A percentile compares a stretch with the other conserved stretches of the same genome.
Conservation (phyloP, 2,113 vertebrate genomes). For the Nematolebias whitei region DNA sequence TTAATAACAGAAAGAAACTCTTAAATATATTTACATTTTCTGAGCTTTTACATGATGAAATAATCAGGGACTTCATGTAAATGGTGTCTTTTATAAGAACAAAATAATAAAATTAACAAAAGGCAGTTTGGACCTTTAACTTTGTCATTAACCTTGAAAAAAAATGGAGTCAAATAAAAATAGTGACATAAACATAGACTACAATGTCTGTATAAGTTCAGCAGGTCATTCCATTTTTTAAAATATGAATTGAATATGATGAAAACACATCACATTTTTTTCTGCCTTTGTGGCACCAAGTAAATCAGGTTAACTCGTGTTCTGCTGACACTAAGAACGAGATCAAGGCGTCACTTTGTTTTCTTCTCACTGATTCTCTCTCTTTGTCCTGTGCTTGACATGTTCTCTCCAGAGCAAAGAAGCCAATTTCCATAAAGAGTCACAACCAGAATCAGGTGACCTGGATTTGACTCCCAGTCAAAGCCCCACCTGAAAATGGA, state of each 20-base stretch:
- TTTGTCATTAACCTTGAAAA: slow-evolving; percentile 20
- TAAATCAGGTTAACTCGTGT: slow-evolving; percentile 73
- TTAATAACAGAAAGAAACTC: slow-evolving; percentile 47
- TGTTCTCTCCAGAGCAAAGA: slow-evolving; percentile 68
- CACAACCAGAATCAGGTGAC: slow-evolving; percentile 76
- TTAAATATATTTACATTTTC: slow-evolving; percentile 52
- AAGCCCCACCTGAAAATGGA: slow-evolving; percentile 65
- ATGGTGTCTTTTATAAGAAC: slow-evolving; percentile 18
- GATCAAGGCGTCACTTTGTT: slow-evolving; percentile 59
- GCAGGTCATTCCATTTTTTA: slow-evolving; percentile 56
- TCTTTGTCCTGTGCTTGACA: slow-evolving; percentile 46
- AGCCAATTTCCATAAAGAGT: slow-evolving; percentile 78
- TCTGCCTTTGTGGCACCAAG: slow-evolving; percentile 51
- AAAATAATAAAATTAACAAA: slow-evolving; percentile 11
- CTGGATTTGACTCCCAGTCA: slow-evolving; percentile 77
- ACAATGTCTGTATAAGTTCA: slow-evolving; percentile 27
- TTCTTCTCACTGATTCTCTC: slow-evolving; percentile 8
- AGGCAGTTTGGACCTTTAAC: not conserved
- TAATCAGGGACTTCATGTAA: slow-evolving; percentile 28
- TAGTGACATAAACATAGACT: slow-evolving; percentile 36
- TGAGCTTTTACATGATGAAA: slow-evolving; percentile 47
- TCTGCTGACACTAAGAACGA: slow-evolving; percentile 64
- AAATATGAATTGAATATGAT: slow-evolving; percentile 51
- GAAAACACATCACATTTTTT: slow-evolving; percentile 55
- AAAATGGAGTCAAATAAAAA: slow-evolving; percentile 30